A percentile compares a stretch with the other conserved stretches of the same genome.
Conservation (phyloP, 2,797 vertebrate species). For the Parauchenoglanis ngamensis region DNA sequence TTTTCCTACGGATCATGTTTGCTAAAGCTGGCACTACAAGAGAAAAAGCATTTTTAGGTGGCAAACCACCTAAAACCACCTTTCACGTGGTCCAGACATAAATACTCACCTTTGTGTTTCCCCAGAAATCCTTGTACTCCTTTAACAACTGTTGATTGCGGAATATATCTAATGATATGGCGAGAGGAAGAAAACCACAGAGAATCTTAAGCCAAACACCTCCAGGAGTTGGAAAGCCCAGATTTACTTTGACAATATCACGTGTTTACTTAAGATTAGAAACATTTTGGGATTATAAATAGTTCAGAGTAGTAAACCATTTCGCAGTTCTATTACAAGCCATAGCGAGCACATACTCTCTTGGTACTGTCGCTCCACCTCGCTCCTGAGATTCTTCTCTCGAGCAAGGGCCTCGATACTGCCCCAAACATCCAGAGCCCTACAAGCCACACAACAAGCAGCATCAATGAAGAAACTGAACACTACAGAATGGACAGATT, state of each 20-base stretch:
- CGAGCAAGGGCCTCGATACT: slow-evolving; percentile 92
- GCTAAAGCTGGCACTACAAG: background rate
- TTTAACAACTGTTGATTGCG: slow-evolving; percentile 90
- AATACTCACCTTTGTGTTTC: slow-evolving; percentile 90
- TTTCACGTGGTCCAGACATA: background rate
- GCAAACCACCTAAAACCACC: background rate
- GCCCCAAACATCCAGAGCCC: slow-evolving; percentile 96
- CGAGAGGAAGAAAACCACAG: background rate
- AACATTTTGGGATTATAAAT: too few species aligned
- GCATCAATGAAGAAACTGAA: background rate
- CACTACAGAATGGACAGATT: too few species aligned
- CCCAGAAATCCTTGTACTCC: slow-evolving; percentile 96
- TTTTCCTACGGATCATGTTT: background rate
- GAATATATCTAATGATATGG: slow-evolving; percentile 81
- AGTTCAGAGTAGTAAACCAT: background rate
- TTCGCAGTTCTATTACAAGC: background rate
- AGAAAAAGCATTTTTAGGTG: background rate
- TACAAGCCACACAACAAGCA: slow-evolving; percentile 59
- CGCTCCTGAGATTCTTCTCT: slow-evolving; percentile 88
- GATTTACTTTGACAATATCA: background rate
- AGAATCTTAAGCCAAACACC: background rate
- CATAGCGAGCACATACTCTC: slow-evolving; percentile 82
- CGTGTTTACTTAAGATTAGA: background rate
- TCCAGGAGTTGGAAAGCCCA: background rate
- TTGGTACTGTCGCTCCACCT: slow-evolving; percentile 88